Conservation (phyloP, 2,888 invertebrate genomes). For the Drosophila kuntzei region DNA sequence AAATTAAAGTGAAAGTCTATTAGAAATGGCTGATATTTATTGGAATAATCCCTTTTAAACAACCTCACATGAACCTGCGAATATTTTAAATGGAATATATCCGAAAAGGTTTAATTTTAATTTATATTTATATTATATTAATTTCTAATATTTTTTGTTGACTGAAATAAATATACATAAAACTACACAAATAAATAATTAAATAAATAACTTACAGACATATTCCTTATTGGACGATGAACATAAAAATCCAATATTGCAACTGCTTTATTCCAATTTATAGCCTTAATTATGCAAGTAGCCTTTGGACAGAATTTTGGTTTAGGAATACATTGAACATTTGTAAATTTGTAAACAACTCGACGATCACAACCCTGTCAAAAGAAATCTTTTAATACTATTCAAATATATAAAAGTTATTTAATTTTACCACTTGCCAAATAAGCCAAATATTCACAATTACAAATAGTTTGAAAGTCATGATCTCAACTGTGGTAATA, state of each 20-base stretch:
- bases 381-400: not conserved
- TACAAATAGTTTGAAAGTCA: not conserved
- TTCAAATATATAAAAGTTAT: not conserved
- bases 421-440: not conserved
- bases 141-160: too few species aligned
- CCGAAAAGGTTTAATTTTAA: too few species aligned
- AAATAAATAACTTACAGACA: not conserved
- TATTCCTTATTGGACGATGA: not conserved
- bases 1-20: not conserved
- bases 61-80: not conserved
- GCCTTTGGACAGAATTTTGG: not conserved
- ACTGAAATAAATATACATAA: not conserved
- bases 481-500: not conserved
- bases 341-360: not conserved
- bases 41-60: conserved; percentile 7
- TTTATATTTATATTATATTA: not conserved
- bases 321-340: not conserved
- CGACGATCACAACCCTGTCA: not conserved
- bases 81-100: too few species aligned
- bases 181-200: not conserved
- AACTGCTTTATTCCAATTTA: not conserved
- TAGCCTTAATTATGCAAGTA: not conserved
- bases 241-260: not conserved
- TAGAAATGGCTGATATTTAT: conserved; percentile 1
- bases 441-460: not conserved